These are phyloP conservation scores for Pseudolaguvia tuberculata DNA, from an alignment of 2,113 vertebrate genomes.

Conservation along the genomic window DNA sequence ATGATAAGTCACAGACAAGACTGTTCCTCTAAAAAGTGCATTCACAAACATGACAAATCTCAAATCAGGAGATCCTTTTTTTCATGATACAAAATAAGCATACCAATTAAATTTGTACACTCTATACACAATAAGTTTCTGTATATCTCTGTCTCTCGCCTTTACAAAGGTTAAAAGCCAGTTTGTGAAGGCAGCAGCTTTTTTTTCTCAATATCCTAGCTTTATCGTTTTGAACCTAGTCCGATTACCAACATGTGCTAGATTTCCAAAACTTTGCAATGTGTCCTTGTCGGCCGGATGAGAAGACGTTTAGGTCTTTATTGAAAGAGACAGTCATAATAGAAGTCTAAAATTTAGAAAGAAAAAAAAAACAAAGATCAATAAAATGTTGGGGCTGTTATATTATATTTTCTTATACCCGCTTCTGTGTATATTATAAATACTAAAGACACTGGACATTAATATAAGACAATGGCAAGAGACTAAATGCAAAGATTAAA, in stretches of 20 bases:
- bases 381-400: constrained; percentile 83
- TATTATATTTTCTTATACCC: constrained; percentile 92
- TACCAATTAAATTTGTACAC: constrained; percentile 89
- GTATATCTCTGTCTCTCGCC: constrained; percentile 69
- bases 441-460: constrained; percentile 91
- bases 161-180: constrained; percentile 87
- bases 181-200: constrained; percentile 91
- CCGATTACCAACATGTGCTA: constrained; percentile 58
- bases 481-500: constrained; percentile 81
- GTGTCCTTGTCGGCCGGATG: constrained; percentile 72
- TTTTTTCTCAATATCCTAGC: constrained; percentile 78
- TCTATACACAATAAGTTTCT: constrained; percentile 76
- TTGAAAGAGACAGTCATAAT: constrained; percentile 81
- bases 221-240: constrained; percentile 55
- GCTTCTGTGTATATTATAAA: constrained; percentile 96
- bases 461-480: constrained; percentile 82
- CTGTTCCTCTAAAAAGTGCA: constrained; percentile 95
- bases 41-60: constrained; percentile 95
- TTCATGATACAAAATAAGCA: constrained; percentile 82
- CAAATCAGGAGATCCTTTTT: constrained; percentile 89
- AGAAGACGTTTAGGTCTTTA: constrained; percentile 80
- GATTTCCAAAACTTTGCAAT: constrained; percentile 67
- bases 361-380: constrained; percentile 84
- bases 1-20: constrained; percentile 91
- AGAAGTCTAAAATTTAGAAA: constrained; percentile 86